Base-by-base conservation (phyloP, 2,888 invertebrate genomes). In the Deilephila elpenor region DNA sequence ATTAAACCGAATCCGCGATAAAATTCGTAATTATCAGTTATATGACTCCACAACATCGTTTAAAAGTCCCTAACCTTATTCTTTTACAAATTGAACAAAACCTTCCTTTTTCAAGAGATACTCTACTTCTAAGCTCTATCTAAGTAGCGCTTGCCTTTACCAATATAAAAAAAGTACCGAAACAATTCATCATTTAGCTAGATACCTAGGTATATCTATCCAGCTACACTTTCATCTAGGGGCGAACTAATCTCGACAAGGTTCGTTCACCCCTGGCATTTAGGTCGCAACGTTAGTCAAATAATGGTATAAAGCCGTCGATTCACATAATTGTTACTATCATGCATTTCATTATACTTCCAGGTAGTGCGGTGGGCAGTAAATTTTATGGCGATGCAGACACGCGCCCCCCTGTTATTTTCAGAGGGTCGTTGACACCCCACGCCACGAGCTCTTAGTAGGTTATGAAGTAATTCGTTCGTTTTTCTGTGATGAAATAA, bases 321-420 rank as follows among this genome's bases (percentile, higher is more conserved):
- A 51, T 64, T 67, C 67, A 67, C 51, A 51, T 67, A 67, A 51
- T 64, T 64, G 64, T 64, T 44, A 44, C 51, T 51, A 67, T 67
- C 67, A 67, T 67, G 67, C 67, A 67, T 67, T 67, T 25, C 64
- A 67, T 25, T 51, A 51, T 51, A 51, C 29, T 67, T 67, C 67
- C 25, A 44, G 51, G 67, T 67, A 67, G n/a, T 64, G 20, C 37
- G 11, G 20, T 5, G 62, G 62, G 67, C 37, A 67, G 51, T 67
- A 44, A 64, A 64, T 20, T 64, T 64, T 64, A 67, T 67, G 67
- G 44, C 51, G 67, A 11, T 64, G 64, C 25, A 25, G 44, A 67
- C 67, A 51, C 67, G 67, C 62, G 62, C 37, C 51, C 44, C 67
- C 67, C 64, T 64, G 64, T 20, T 44, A 64, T 64, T 67, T 60